A percentile compares a stretch with the other conserved stretches of the same genome.
Conservation (phyloP, 2,888 invertebrate genomes). For the Zeuzera pyrina region DNA sequence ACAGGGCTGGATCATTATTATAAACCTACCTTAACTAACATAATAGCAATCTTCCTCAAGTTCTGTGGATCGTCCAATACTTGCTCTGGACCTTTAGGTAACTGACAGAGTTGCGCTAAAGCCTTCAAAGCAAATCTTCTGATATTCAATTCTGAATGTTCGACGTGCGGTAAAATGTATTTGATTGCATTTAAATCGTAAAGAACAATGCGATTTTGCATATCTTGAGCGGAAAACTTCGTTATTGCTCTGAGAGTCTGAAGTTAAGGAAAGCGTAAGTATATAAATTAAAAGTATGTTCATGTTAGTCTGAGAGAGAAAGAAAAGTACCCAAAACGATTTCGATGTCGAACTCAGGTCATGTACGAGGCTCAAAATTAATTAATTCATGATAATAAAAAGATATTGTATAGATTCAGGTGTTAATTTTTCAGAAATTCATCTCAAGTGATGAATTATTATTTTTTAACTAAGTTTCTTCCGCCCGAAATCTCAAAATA, state of each 20-base stretch:
- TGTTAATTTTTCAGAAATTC: too few species aligned
- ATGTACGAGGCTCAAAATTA: too few species aligned
- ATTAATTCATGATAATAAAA: too few species aligned
- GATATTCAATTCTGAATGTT: slow-evolving; percentile 49
- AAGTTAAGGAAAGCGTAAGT: too few species aligned
- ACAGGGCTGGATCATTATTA: not conserved
- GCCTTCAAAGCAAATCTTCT: slow-evolving; percentile 67
- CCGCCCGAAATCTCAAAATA: too few species aligned
- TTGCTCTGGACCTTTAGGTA: slow-evolving; percentile 57
- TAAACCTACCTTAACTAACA: slow-evolving; percentile 44
- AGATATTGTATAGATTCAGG: too few species aligned
- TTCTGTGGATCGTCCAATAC: slow-evolving; percentile 47
- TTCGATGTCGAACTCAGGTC: too few species aligned
- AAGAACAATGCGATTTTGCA: slow-evolving; percentile 42
- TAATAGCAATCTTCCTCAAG: slow-evolving; percentile 47
- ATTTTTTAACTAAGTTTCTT: too few species aligned
- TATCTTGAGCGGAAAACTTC: slow-evolving; percentile 56
- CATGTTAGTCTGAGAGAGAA: not conserved
- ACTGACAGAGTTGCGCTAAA: slow-evolving; percentile 61
- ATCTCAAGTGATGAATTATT: too few species aligned
- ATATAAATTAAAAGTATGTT: not conserved
- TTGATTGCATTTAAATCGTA: slow-evolving; percentile 42
- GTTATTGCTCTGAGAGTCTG: slow-evolving; percentile 61
- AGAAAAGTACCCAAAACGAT: too few species aligned
- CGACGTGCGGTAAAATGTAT: slow-evolving; percentile 47